Evolutionary conservation across 2,797 vertebrate genomes (phyloP), one percentile per base, ranked within the genome.

Genomic region (Enteromius radiatus): DNA sequence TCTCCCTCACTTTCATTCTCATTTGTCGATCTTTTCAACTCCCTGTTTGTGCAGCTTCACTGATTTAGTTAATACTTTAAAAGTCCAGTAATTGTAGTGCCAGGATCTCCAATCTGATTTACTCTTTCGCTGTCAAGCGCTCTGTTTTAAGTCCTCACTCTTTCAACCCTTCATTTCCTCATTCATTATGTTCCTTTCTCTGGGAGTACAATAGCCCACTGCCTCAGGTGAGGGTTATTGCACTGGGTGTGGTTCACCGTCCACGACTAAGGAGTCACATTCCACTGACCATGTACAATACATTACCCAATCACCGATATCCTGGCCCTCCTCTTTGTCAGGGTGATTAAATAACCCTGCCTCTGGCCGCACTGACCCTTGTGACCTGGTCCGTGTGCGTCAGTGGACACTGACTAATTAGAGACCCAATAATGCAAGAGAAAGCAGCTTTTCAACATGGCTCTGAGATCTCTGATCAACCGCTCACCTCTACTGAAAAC

Each of bases 381-480:
- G 43, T 90, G 92, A 93, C 92, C 93, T 92, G 91, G 91, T 91
- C 92, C 87, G 89, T 88, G 88, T 93, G 89, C 93, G 87, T 92
- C 93, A 92, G 52, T 80, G 90, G 93, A 89, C 90, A 94, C 92
- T n/a, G 77, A 36, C 78, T 91, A 92, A 90, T 91, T 85, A 93
- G 87, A 86, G 90, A 89, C 82, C 88, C 86, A 89, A 91, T 92
- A 91, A 93, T 90, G 92, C 89, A 80, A 43, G 65, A 87, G 69
- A 82, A 86, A 91, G 86, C 86, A 90, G 88, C 87, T 81, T 90
- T 88, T 87, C 79, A 89, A 87, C 85, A 73, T 80, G 84, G 81
- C 82, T 86, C 84, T 84, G 81, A 84, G 78, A 78, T 75, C 77
- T 86, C 77, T 21, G 28, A 81, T 56, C 23, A 78, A 68, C 84